Evolutionary conservation across 2,888 invertebrate species (phyloP).

Genomic region (Drosophila barbarae): DNA sequence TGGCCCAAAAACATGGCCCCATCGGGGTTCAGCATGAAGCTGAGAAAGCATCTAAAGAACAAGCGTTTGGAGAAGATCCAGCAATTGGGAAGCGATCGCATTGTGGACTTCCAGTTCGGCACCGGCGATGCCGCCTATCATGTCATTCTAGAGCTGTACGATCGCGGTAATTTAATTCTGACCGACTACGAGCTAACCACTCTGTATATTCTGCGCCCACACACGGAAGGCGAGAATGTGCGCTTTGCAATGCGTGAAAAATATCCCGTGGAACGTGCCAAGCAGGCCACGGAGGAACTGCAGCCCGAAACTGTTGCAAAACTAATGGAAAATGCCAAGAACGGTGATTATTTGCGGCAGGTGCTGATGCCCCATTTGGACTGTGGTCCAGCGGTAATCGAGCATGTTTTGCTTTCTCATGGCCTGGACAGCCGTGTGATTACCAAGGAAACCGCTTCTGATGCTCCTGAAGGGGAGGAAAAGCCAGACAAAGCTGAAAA

Average conservation of each 20-base stretch:
- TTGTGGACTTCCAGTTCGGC: conserved; percentile 97
- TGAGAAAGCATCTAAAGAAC: conserved; percentile 97
- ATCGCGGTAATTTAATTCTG: conserved; percentile 96
- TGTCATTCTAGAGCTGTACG: conserved; percentile 96
- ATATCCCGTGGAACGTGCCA: conserved; percentile 90
- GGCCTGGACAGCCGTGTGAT: conserved; percentile 47
- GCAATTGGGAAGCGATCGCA: conserved; percentile 95
- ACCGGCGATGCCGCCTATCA: conserved; percentile 96
- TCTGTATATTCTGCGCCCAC: conserved; percentile 94
- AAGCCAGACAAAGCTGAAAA: conserved; percentile 31
- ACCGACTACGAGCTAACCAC: conserved; percentile 95
- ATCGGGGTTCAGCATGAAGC: conserved; percentile 98
- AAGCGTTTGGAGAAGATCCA: conserved; percentile 92
- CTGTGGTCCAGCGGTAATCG: conserved; percentile 94
- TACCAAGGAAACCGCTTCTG: conserved; percentile 4
- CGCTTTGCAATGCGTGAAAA: conserved; percentile 95
- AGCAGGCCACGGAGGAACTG: conserved; percentile 81
- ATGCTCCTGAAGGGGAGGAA: conserved; percentile 16
- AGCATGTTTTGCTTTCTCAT: conserved; percentile 86
- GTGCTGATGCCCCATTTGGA: conserved; percentile 90
- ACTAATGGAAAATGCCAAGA: conserved; percentile 83
- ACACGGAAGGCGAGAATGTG: conserved; percentile 93
- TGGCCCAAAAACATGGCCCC: conserved; percentile 99
- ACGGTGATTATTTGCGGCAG: conserved; percentile 89
- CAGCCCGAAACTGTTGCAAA: conserved; percentile 82